Evolutionary conservation across 2,797 vertebrate genomes (phyloP).

Genomic region (Poeciliopsis presidionis): DNA sequence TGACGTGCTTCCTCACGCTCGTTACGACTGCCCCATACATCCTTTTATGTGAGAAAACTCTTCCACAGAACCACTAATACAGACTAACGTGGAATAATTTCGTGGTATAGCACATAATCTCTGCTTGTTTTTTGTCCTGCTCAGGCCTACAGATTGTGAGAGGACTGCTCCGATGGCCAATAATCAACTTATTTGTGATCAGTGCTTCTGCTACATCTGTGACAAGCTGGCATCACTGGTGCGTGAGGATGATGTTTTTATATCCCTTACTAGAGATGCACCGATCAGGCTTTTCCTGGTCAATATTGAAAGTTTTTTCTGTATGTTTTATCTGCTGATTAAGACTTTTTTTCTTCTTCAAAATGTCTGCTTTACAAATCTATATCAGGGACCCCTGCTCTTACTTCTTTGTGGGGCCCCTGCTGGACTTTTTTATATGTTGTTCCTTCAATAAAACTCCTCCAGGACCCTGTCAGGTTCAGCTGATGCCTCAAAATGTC

Average conservation of each 20-base stretch:
- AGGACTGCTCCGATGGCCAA: conserved; percentile 47
- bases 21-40: conserved; percentile 83
- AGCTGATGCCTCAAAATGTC: background rate
- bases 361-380: background rate
- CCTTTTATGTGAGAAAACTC: conserved; percentile 76
- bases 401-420: background rate
- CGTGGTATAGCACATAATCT: background rate
- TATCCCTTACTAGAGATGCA: background rate
- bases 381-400: background rate
- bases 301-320: background rate
- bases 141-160: conserved; percentile 78
- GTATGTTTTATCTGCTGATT: background rate
- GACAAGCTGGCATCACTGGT: conserved; percentile 84
- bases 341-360: background rate
- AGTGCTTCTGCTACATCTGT: conserved; percentile 91
- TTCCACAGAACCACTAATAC: background rate
- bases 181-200: conserved; percentile 79
- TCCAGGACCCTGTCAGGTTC: background rate
- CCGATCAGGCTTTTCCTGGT: background rate
- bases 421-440: background rate
- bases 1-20: conserved; percentile 85
- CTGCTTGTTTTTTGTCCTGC: conserved; percentile 21
- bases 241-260: conserved; percentile 16
- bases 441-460: background rate
- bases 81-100: background rate